These are phyloP conservation scores for Zosterops pallidus DNA, from an alignment of 2,113 vertebrate species.

Conservation along the genomic window DNA sequence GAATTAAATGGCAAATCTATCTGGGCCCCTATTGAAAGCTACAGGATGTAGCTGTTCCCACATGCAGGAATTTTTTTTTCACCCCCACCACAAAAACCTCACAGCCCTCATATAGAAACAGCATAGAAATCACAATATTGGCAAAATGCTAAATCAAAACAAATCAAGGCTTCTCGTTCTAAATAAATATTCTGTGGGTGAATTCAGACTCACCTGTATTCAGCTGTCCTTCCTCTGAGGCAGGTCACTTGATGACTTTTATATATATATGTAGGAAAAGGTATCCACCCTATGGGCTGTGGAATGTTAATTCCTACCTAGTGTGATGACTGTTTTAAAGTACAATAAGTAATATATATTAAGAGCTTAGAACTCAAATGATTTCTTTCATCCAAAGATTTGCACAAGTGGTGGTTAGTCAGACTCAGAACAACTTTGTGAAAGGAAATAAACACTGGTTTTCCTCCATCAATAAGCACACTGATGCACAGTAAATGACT, in stretches of 20 bases:
- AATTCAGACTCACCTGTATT: constrained; percentile 70
- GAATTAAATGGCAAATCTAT: not conserved
- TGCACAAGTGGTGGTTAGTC: constrained; percentile 5
- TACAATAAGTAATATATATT: constrained; percentile 50
- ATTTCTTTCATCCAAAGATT: constrained; percentile 64
- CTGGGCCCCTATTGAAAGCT: not conserved
- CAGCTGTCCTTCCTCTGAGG: not conserved
- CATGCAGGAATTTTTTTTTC: not conserved
- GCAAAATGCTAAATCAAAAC: not conserved
- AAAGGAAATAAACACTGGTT: constrained; percentile 34
- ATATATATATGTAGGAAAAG: constrained; percentile 45
- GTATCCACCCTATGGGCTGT: constrained; percentile 37
- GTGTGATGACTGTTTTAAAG: constrained; percentile 41
- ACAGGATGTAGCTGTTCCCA: not conserved
- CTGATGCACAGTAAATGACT: not conserved
- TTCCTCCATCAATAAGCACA: constrained; percentile 5
- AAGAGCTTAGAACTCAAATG: constrained; percentile 61
- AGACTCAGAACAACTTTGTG: not conserved
- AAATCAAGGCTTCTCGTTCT: not conserved
- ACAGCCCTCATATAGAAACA: not conserved
- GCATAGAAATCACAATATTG: not conserved
- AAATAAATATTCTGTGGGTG: not conserved
- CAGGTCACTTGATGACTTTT: not conserved
- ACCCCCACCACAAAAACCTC: not conserved
- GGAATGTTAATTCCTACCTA: constrained; percentile 66